A percentile compares a stretch with the other conserved stretches of the same genome.
phyloP scores from a whole-genome alignment of 2,888 invertebrate genomes.

The Sarcophaga rosellei region DNA sequence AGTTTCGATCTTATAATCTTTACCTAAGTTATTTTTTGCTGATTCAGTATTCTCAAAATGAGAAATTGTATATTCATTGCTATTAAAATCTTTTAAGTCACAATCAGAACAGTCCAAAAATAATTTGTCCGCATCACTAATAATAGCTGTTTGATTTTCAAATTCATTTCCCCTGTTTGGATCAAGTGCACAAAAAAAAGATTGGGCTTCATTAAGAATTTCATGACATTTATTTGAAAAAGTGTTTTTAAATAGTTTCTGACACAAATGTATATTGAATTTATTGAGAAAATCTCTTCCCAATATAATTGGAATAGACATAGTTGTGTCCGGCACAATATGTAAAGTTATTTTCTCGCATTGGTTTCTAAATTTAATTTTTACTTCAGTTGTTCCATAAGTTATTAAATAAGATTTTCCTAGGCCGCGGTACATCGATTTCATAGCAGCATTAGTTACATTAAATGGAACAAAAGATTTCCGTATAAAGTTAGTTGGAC shows the following conservation, averaged over 20 bases:
- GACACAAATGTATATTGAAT: conserved; percentile 39
- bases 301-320: conserved; percentile 46
- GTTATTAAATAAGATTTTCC: conserved; percentile 27
- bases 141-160: no score
- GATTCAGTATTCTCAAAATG: no score
- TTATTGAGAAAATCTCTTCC: conserved; percentile 47
- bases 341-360: conserved; percentile 17
- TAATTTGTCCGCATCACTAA: no score
- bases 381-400: conserved; percentile 32
- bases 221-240: conserved; percentile 22
- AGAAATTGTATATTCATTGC: no score
- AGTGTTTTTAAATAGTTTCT: conserved; percentile 9
- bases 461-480: conserved; percentile 42
- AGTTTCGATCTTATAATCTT: no score
- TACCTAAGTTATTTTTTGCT: no score
- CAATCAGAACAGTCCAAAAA: no score
- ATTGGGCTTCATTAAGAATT: no score
- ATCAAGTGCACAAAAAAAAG: no score
- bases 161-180: no score
- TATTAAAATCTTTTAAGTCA: no score
- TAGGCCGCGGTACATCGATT: conserved; percentile 26
- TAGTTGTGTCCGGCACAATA: conserved; percentile 47
- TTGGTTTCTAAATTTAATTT: conserved; percentile 47
- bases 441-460: neutral
- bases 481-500: conserved; percentile 52